Evolutionary conservation across 2,113 vertebrate species (phyloP), one percentile per base, ranked within the genome.

Genomic region (Equus quagga): DNA sequence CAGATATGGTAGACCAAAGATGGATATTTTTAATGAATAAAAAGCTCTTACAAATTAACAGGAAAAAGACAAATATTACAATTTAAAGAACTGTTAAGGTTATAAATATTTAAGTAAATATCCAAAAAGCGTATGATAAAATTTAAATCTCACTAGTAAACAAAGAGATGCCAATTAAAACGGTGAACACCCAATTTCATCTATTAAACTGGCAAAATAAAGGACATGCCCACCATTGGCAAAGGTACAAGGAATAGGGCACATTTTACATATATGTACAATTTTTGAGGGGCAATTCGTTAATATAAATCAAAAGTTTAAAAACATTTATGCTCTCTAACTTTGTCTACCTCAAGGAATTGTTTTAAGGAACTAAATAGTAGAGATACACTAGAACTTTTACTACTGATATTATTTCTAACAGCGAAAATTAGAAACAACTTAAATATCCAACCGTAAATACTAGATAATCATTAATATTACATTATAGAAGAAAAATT

Each of bases 251-350:
- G n/a, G 23, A 51, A 73, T 17, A 72, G 8, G 12, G 24, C 54
- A 73, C 21, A 83, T 5, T 73, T 54, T 73, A 83, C 3, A 94
- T 13, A 44, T 73, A 19, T 49, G 36, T 46, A 19, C 21, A 54
- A 14, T 65, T 96, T 97, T 92, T 96, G 31, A 76, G 49, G n/a
- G 67, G 26, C 13, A 95, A 62, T 24, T 72, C 91, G 28, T 76
- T 91, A 73, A 51, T 31, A 44, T 49, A 89, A 91, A 82, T 64
- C 17, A 41, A 93, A 93, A 78, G 11, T 21, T 84, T 95, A 83
- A 70, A 95, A 72, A 44, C 28, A 54, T 64, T 86, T 21, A 46
- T 26, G 72, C 49, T 89, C 36, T 83, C 70, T 73, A 54, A 44
- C 15, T 94, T 93, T 93, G 44, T 70, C 18, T 75, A 12, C 17